Conservation (phyloP, 53 echinoderm and acorn worm species). For the Astropecten irregularis region DNA sequence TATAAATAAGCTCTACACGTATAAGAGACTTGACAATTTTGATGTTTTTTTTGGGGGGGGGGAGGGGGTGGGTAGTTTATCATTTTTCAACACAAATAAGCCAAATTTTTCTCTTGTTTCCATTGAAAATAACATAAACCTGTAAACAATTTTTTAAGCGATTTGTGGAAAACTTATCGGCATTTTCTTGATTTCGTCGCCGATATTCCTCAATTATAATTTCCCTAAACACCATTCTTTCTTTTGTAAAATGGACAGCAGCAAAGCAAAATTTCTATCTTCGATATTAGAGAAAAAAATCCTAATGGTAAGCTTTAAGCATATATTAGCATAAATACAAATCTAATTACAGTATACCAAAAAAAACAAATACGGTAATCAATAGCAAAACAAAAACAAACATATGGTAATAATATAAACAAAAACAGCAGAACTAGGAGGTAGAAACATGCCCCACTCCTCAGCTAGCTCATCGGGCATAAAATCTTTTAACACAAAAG, state of each 20-base stretch:
- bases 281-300: background rate
- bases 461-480: too few species aligned
- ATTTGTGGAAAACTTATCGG: too few species aligned
- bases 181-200: too few species aligned
- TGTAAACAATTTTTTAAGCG: too few species aligned
- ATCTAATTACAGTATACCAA: constrained; percentile 24
- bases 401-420: background rate
- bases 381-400: background rate
- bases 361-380: background rate
- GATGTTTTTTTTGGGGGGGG: too few species aligned
- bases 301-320: constrained; percentile 28
- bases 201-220: too few species aligned
- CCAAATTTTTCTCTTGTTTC: too few species aligned
- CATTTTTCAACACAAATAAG: too few species aligned
- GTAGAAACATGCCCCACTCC: constrained; percentile 55
- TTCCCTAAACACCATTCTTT: too few species aligned
- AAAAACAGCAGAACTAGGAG: constrained; percentile 33
- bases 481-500: constrained; percentile 1
- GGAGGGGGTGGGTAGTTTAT: too few species aligned
- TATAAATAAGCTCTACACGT: constrained; percentile 47
- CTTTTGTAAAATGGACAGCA: background rate
- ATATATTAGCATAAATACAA: constrained; percentile 46
- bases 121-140: too few species aligned
- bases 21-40: too few species aligned
- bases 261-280: background rate